Percentiles rank a stretch among this genome's conserved stretches.
Conservation (phyloP, 2,888 invertebrate genomes). For the Zootermopsis nevadensis region DNA sequence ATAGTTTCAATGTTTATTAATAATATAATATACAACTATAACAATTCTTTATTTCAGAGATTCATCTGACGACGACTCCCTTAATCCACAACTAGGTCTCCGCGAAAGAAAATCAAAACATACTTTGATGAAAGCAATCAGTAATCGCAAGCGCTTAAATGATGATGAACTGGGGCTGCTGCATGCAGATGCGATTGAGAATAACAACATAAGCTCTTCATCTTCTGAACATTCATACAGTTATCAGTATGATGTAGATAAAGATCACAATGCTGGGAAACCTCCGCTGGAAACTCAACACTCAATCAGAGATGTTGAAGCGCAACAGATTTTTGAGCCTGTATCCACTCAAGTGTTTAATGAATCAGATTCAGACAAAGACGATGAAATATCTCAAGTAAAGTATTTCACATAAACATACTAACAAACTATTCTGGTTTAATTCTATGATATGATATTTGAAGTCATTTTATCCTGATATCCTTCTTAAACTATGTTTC, state of each 20-base stretch:
- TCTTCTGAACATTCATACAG: slow-evolving; percentile 18
- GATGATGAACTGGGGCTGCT: not conserved
- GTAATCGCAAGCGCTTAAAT: too few species aligned
- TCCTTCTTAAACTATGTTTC: not conserved
- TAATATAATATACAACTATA: too few species aligned
- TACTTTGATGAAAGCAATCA: not conserved
- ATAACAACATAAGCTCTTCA: not conserved
- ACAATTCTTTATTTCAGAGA: not conserved
- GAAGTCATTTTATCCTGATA: not conserved
- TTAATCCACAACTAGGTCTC: not conserved
- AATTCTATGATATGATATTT: not conserved
- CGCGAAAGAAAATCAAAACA: not conserved
- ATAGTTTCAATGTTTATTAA: too few species aligned
- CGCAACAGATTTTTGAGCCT: not conserved
- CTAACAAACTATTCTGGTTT: not conserved
- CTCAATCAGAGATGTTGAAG: not conserved
- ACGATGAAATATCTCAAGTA: not conserved
- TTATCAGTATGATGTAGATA: slow-evolving; percentile 27
- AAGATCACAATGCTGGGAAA: slow-evolving; percentile 12
- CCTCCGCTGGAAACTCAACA: not conserved
- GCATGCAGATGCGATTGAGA: not conserved
- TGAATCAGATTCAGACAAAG: not conserved
- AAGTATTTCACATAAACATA: not conserved
- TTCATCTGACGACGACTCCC: not conserved
- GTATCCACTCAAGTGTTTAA: slow-evolving; percentile 7